Conservation (phyloP, 2,113 vertebrate species). For the Neoarius graeffei region DNA sequence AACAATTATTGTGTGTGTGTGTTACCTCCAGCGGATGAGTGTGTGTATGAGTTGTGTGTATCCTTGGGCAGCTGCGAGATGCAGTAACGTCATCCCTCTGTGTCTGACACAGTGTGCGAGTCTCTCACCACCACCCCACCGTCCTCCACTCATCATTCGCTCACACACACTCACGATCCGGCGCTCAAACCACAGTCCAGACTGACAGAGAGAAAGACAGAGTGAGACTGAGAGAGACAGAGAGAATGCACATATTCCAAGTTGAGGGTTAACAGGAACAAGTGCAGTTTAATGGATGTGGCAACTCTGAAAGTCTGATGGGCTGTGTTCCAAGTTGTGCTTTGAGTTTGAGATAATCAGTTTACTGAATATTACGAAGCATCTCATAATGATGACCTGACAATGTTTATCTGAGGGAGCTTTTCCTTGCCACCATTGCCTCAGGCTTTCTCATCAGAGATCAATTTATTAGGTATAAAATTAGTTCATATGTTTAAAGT, state of each 20-base stretch:
- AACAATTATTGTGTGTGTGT: not conserved
- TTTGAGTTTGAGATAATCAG: not conserved
- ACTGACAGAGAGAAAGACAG: constrained; percentile 8
- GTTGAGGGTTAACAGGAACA: not conserved
- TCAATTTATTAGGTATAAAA: no score
- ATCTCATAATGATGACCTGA: not conserved
- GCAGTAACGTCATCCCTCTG: constrained; percentile 88
- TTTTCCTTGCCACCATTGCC: no score
- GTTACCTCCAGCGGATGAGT: constrained; percentile 81
- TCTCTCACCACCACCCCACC: constrained; percentile 67
- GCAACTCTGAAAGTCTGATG: not conserved
- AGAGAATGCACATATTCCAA: not conserved
- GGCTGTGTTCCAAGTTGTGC: not conserved
- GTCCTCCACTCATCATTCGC: constrained; percentile 78
- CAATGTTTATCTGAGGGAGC: no score
- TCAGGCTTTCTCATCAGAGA: no score
- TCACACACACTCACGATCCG: constrained; percentile 84
- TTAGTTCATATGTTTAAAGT: no score
- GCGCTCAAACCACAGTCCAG: constrained; percentile 80
- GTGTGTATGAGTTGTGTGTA: constrained; percentile 80
- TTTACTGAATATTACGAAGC: not conserved
- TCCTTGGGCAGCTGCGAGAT: constrained; percentile 87
- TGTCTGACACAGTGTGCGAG: constrained; percentile 79
- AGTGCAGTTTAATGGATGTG: not conserved
- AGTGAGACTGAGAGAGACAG: not conserved